These are phyloP conservation scores for Polypterus bichir DNA, from an alignment of 2,113 vertebrate species.

Conservation along the genomic window DNA sequence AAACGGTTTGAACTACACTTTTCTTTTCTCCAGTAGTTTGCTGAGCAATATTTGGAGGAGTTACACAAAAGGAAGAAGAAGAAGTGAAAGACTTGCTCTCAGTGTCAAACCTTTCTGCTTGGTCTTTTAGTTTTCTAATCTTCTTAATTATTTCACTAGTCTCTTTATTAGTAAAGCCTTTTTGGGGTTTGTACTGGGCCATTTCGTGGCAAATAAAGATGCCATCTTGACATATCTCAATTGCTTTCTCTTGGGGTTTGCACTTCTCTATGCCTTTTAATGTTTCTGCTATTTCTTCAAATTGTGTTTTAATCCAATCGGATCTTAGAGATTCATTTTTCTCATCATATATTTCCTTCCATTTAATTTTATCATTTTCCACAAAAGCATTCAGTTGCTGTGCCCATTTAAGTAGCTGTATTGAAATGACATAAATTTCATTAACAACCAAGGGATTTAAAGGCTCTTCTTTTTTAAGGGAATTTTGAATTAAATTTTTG, in stretches of 20 bases:
- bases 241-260: not conserved
- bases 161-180: slow-evolving; percentile 1
- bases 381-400: too few species aligned
- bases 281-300: slow-evolving; percentile 1
- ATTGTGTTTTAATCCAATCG: not conserved
- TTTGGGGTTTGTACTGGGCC: slow-evolving; percentile 1
- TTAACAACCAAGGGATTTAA: slow-evolving; percentile 1
- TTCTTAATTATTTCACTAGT: not conserved
- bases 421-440: slow-evolving; percentile 13
- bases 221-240: slow-evolving; percentile 4
- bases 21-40: too few species aligned
- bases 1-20: too few species aligned
- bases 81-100: slow-evolving; percentile 14
- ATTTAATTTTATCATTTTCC: too few species aligned
- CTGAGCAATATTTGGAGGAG: too few species aligned
- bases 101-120: slow-evolving; percentile 14
- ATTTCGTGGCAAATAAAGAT: slow-evolving; percentile 17
- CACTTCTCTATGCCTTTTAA: slow-evolving; percentile 8
- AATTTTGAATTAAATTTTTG: too few species aligned
- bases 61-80: not conserved
- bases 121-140: slow-evolving; percentile 3
- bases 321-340: not conserved
- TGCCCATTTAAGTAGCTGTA: too few species aligned
- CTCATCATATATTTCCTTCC: not conserved
- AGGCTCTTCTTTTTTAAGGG: not conserved